A percentile compares a stretch with the other conserved stretches of the same genome.
Evolutionary conservation across 2,797 vertebrate genomes (phyloP).

Genomic region (Mus caroli): DNA sequence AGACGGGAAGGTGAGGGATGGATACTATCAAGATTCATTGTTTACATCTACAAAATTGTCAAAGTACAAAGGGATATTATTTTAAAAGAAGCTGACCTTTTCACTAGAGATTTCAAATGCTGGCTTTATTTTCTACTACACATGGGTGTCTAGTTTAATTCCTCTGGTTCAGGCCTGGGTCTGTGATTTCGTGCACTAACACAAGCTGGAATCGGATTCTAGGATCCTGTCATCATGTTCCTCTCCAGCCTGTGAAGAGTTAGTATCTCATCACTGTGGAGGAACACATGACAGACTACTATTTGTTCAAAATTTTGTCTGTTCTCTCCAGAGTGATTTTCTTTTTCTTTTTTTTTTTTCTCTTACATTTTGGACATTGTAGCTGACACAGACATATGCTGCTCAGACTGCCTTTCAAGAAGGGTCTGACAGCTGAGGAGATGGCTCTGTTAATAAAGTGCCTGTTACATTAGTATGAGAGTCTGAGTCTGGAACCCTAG

Average conservation of each 20-base stretch:
- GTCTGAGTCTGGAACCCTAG: neutral
- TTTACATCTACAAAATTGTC: neutral
- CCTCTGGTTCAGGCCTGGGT: neutral
- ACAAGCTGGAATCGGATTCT: neutral
- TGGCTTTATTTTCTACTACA: neutral
- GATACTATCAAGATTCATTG: too few species aligned
- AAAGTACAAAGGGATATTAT: neutral
- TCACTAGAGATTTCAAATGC: neutral
- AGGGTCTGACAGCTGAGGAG: neutral
- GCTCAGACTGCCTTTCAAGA: neutral
- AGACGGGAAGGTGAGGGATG: neutral
- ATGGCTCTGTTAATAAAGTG: neutral
- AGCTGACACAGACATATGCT: neutral
- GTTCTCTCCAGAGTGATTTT: neutral
- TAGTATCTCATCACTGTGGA: neutral
- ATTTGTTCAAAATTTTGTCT: neutral
- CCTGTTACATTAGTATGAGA: neutral
- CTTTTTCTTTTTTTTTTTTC: neutral
- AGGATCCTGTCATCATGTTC: neutral
- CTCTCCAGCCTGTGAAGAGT: neutral
- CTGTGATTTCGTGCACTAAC: neutral
- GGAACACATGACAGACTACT: neutral
- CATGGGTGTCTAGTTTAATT: neutral
- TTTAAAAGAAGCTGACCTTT: neutral
- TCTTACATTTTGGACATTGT: neutral